Evolutionary conservation across 2,797 vertebrate species (phyloP).

Genomic region (Momotus momota): DNA sequence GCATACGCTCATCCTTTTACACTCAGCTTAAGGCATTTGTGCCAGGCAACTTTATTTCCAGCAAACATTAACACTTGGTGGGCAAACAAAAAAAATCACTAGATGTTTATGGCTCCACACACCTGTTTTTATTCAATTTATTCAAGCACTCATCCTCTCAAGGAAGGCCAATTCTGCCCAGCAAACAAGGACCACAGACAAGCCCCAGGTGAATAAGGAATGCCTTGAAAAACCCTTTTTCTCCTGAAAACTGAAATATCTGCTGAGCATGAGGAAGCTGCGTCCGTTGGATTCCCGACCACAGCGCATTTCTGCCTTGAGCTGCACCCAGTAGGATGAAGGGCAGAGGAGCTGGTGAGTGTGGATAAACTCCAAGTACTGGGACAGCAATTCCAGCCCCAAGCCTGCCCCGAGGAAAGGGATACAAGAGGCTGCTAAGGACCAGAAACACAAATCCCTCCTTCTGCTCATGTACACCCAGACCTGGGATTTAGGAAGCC

Average conservation of each 20-base stretch:
- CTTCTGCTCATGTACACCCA: background rate
- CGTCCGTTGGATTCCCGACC: background rate
- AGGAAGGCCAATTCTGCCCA: background rate
- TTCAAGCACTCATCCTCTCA: background rate
- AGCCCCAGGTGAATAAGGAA: background rate
- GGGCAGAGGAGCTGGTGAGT: background rate
- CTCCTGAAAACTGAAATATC: background rate
- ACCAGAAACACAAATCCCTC: background rate
- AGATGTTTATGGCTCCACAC: background rate
- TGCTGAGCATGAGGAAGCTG: background rate
- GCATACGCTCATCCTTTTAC: background rate
- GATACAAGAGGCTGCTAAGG: background rate
- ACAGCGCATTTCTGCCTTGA: background rate
- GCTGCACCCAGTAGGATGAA: background rate
- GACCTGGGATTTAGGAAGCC: background rate
- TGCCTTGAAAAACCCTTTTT: background rate
- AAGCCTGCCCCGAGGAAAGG: background rate
- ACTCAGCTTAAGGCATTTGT: background rate
- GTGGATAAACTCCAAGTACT: background rate
- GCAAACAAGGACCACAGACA: background rate
- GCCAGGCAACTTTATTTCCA: background rate
- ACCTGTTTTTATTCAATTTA: background rate
- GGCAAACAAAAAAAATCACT: background rate
- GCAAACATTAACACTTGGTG: background rate
- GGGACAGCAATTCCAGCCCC: background rate